phyloP scores from a whole-genome alignment of 2,888 invertebrate genomes.

The Tenthredo distinguenda region DNA sequence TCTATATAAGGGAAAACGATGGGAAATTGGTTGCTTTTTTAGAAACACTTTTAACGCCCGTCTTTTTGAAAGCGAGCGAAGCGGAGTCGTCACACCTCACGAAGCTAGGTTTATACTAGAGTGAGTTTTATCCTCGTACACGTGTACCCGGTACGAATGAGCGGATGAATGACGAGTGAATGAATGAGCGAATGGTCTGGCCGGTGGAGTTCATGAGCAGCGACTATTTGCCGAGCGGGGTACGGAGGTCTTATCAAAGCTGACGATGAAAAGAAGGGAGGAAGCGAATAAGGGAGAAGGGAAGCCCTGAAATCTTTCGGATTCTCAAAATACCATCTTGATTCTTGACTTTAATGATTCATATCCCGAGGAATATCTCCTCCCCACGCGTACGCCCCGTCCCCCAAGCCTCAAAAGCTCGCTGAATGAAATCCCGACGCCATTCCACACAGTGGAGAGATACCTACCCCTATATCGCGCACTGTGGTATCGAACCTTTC shows the following conservation, averaged over 20 bases:
- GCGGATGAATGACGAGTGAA: not conserved
- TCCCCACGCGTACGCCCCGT: not conserved
- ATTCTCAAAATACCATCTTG: conserved; percentile 35
- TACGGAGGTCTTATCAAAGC: not conserved
- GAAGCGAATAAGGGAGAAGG: not conserved
- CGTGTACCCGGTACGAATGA: too few species aligned
- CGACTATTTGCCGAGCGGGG: not conserved
- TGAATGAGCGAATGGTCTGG: too few species aligned
- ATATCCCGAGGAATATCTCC: not conserved
- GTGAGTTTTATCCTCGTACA: too few species aligned
- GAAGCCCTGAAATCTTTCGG: not conserved
- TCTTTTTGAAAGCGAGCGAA: too few species aligned
- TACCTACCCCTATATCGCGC: not conserved
- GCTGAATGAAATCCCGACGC: not conserved
- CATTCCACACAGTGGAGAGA: not conserved
- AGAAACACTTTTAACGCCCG: too few species aligned
- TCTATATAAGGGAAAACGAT: too few species aligned
- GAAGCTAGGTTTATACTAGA: too few species aligned
- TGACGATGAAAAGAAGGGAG: not conserved
- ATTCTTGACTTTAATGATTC: conserved; percentile 37
- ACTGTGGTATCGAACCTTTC: too few species aligned
- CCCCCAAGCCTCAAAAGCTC: not conserved
- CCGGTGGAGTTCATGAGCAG: not conserved
- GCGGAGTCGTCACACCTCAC: too few species aligned
- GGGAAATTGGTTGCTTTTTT: too few species aligned